A percentile compares a stretch with the other conserved stretches of the same genome.
phyloP scores from a whole-genome alignment of 2,113 vertebrate genomes.

The Leptodactylus fuscus region DNA sequence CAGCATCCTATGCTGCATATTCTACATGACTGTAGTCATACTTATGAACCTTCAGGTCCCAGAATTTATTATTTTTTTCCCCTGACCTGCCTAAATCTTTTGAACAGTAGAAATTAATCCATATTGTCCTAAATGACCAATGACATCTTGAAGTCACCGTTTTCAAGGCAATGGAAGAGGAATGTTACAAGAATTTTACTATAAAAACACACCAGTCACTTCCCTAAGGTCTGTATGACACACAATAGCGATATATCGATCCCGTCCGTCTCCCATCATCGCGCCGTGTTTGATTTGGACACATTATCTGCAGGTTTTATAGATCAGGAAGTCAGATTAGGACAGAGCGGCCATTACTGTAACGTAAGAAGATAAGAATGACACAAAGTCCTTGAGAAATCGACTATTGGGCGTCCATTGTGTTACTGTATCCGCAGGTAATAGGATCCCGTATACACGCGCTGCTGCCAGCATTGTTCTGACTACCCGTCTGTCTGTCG shows the following conservation, averaged over 20 bases:
- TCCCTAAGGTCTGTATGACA: not conserved
- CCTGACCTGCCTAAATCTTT: no score
- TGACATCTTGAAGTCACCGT: no score
- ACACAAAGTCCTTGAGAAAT: constrained; percentile 42
- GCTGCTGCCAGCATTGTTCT: not conserved
- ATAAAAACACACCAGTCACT: no score
- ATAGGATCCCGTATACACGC: not conserved
- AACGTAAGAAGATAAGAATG: not conserved
- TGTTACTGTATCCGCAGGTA: not conserved
- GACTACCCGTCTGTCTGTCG: not conserved
- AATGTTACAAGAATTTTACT: no score
- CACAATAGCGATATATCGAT: not conserved
- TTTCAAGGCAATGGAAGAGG: no score
- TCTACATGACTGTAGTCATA: no score
- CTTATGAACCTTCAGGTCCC: no score
- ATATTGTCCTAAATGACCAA: no score
- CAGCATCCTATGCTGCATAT: no score
- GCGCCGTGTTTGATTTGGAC: not conserved
- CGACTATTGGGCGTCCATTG: not conserved
- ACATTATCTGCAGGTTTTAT: not conserved
- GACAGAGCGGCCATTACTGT: not conserved
- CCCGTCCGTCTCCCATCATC: not conserved
- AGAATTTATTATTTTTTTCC: no score
- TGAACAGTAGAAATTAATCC: no score
- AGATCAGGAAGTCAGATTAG: constrained; percentile 7